Evolutionary conservation across 2,888 invertebrate genomes (phyloP).

Genomic region (Diplazon laetatorius): DNA sequence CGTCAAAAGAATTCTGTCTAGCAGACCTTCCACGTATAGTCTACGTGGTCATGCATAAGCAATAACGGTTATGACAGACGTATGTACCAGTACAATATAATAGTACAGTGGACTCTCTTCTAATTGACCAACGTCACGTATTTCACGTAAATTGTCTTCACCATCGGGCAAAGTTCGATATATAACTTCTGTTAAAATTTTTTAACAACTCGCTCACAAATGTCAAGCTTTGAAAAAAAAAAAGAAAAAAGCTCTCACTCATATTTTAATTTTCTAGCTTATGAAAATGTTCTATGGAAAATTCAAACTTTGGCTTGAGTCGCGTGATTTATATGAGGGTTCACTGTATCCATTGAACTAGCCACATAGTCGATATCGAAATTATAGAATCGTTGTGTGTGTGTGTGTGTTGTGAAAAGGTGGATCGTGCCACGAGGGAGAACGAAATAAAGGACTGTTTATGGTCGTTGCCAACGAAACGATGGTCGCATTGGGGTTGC

Average conservation of each 20-base stretch:
- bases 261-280: too few relatives aligned
- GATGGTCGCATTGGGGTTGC: conserved; percentile 48
- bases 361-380: conserved; percentile 1
- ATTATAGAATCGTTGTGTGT: conserved; percentile 19
- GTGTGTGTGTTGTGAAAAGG: conserved; percentile 28
- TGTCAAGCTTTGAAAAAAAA: too few relatives aligned
- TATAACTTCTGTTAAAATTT: too few relatives aligned
- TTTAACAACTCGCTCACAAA: too few relatives aligned
- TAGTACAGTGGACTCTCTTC: background rate
- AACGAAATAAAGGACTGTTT: conserved; percentile 50
- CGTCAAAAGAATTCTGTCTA: conserved; percentile 31
- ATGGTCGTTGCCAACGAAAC: conserved; percentile 53
- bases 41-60: conserved; percentile 44
- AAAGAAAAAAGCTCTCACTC: too few relatives aligned
- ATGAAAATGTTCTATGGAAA: too few relatives aligned
- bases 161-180: too few relatives aligned
- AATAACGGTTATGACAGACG: conserved; percentile 16
- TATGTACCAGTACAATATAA: too few relatives aligned
- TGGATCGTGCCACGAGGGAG: conserved; percentile 26
- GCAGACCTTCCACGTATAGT: conserved; percentile 25
- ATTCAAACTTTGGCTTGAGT: too few relatives aligned
- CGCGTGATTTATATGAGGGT: background rate
- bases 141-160: background rate
- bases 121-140: background rate
- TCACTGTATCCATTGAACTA: background rate